A percentile compares a stretch with the other conserved stretches of the same genome.
Conservation (phyloP, 2,888 invertebrate species). For the Chirona hameri region DNA sequence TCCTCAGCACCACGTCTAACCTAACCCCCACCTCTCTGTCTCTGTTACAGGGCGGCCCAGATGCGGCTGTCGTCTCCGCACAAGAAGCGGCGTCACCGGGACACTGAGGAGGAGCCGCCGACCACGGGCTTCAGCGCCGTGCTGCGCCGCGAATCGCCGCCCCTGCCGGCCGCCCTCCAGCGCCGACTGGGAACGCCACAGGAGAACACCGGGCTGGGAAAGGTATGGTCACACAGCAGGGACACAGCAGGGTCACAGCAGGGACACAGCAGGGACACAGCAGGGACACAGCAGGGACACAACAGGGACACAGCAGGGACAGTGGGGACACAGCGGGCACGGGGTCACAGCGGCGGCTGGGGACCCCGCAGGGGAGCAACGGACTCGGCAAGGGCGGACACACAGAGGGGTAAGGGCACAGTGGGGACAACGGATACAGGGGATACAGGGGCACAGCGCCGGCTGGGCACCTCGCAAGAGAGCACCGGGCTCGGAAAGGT, state of each 20-base stretch:
- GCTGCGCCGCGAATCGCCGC: constrained; percentile 8
- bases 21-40: too few relatives aligned
- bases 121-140: not conserved
- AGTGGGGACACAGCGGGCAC: too few relatives aligned
- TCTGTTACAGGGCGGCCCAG: not conserved
- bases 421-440: too few relatives aligned
- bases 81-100: constrained; percentile 10
- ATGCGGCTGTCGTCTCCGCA: constrained; percentile 8
- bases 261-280: too few relatives aligned
- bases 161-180: constrained; percentile 24
- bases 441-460: too few relatives aligned
- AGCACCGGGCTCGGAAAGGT: not conserved
- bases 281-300: too few relatives aligned
- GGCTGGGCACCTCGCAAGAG: too few relatives aligned
- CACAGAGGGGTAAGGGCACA: too few relatives aligned
- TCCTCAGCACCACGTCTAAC: too few relatives aligned
- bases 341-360: constrained; percentile 11
- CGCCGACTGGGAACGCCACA: not conserved
- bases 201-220: not conserved
- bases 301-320: too few relatives aligned
- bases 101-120: constrained; percentile 4
- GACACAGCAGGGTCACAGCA: too few relatives aligned
- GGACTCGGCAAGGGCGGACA: not conserved
- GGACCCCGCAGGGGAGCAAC: not conserved
- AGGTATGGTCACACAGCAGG: too few relatives aligned